These are phyloP conservation scores for Acrobasis repandana DNA, from an alignment of 2,888 invertebrate genomes.

Conservation along the genomic window DNA sequence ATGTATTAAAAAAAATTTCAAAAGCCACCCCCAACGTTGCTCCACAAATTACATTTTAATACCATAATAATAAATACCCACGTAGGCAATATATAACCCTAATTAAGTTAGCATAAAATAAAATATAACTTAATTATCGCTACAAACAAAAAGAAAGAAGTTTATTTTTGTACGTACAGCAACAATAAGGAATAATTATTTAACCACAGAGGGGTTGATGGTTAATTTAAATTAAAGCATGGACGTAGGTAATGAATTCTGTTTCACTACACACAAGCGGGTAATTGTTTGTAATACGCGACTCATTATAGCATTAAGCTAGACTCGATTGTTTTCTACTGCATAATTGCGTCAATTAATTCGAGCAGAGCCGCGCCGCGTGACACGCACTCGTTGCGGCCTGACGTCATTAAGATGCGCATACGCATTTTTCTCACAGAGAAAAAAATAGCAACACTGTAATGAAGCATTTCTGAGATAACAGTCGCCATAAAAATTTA, in stretches of 20 bases:
- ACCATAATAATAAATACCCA: no score
- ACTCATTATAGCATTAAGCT: slow-evolving; percentile 63
- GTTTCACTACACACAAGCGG: slow-evolving; percentile 51
- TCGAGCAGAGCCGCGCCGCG: slow-evolving; percentile 63
- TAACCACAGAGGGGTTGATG: slow-evolving; percentile 30
- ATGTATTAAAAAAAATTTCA: no score
- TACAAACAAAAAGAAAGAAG: slow-evolving; percentile 2
- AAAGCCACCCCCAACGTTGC: no score
- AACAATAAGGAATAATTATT: slow-evolving; percentile 30
- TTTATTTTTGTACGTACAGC: slow-evolving; percentile 3
- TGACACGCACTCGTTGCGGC: slow-evolving; percentile 55
- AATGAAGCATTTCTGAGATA: slow-evolving; percentile 53
- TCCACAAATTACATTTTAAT: no score
- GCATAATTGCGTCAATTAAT: slow-evolving; percentile 76
- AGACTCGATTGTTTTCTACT: slow-evolving; percentile 73
- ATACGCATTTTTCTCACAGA: slow-evolving; percentile 62
- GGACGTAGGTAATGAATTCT: slow-evolving; percentile 50
- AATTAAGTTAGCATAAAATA: not conserved
- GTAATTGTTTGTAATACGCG: slow-evolving; percentile 66
- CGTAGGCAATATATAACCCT: not conserved
- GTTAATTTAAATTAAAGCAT: slow-evolving; percentile 52
- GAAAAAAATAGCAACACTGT: slow-evolving; percentile 56
- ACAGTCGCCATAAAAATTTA: slow-evolving; percentile 57
- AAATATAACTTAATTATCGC: not conserved
- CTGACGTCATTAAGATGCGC: slow-evolving; percentile 71